These are phyloP conservation scores for Manis pentadactyla DNA, from an alignment of 2,797 vertebrate species.

Conservation along the genomic window DNA sequence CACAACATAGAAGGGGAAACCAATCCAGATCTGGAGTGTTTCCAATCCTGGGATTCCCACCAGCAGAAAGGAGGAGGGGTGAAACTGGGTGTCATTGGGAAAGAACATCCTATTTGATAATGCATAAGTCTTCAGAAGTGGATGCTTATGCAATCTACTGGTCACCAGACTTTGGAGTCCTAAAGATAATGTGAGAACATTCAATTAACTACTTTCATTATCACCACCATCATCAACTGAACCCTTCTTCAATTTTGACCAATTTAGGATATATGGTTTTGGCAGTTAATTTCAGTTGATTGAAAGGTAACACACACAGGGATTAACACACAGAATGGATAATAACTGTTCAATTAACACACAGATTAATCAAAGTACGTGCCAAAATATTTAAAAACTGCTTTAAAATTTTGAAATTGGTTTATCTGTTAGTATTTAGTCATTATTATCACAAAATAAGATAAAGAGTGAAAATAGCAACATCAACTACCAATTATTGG, in stretches of 20 bases:
- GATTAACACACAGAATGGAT: background rate
- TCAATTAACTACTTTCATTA: background rate
- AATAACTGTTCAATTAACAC: background rate
- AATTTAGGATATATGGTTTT: background rate
- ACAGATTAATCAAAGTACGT: background rate
- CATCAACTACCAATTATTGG: background rate
- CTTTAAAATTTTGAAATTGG: background rate
- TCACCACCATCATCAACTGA: background rate
- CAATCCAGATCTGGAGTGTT: conserved; percentile 41
- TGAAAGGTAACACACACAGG: background rate
- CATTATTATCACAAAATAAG: background rate
- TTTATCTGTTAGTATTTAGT: background rate
- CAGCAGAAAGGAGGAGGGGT: conserved; percentile 43
- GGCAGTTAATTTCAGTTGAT: background rate
- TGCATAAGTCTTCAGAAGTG: background rate
- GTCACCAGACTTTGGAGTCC: background rate
- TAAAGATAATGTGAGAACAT: background rate
- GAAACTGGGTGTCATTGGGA: conserved; percentile 49
- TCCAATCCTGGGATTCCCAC: conserved; percentile 73
- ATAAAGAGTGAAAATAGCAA: background rate
- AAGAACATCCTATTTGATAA: background rate
- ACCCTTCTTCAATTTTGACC: background rate
- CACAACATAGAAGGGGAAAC: conserved; percentile 67
- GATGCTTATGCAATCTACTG: background rate
- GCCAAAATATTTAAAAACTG: background rate